phyloP scores from a whole-genome alignment of 2,888 invertebrate genomes.

The Chirona hameri region DNA sequence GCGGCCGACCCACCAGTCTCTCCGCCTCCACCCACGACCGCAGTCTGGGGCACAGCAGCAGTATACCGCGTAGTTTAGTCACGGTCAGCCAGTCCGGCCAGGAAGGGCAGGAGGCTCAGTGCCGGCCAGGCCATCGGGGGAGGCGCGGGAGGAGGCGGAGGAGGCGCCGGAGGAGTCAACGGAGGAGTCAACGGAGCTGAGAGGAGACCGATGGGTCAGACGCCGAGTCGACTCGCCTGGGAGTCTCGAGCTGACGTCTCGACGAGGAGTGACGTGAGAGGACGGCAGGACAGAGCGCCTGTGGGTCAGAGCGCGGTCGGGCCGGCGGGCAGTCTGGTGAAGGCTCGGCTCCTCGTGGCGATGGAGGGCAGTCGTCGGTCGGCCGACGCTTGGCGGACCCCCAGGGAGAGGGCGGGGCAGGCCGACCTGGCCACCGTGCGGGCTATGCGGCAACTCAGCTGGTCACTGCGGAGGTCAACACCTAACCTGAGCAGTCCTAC shows the following conservation, averaged over 20 bases:
- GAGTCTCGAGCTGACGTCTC: too few relatives aligned
- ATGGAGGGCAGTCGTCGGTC: not conserved
- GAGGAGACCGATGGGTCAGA: not conserved
- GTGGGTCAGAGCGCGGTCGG: too few relatives aligned
- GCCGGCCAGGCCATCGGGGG: not conserved
- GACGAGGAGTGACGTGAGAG: not conserved
- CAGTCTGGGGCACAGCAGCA: not conserved
- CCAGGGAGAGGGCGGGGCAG: too few relatives aligned
- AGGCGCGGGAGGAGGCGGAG: not conserved
- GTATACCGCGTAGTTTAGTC: not conserved
- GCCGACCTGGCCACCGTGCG: not conserved
- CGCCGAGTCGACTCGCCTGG: not conserved
- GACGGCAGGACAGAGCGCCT: too few relatives aligned
- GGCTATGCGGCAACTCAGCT: not conserved
- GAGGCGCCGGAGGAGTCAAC: not conserved
- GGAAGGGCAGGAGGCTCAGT: not conserved
- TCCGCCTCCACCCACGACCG: not conserved
- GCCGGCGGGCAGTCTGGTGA: too few relatives aligned
- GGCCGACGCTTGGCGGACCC: not conserved
- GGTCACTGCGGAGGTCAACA: not conserved
- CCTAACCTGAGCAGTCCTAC: not conserved
- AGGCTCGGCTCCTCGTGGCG: too few relatives aligned
- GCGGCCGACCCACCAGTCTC: not conserved
- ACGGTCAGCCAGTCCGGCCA: not conserved
- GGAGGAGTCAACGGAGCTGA: too few relatives aligned